Conservation (phyloP, 2,888 invertebrate genomes). For the Patella caerulea region DNA sequence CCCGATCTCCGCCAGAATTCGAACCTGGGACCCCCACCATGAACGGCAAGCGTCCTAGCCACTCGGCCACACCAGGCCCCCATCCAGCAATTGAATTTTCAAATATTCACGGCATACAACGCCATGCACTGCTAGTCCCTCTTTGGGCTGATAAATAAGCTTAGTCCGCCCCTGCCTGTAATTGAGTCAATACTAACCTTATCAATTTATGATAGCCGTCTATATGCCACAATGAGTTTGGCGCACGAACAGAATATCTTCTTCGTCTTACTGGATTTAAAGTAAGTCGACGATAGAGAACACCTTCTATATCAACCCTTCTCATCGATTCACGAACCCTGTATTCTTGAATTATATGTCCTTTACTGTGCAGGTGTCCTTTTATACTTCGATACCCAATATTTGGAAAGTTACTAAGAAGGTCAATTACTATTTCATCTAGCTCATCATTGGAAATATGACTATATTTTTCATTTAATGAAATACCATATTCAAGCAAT, state of each 20-base stretch:
- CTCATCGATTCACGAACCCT: neutral
- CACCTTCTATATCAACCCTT: neutral
- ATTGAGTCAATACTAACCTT: neutral
- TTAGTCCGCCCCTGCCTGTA: neutral
- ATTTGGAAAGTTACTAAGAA: neutral
- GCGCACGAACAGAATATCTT: neutral
- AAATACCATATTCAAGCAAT: neutral
- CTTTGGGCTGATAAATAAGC: too few species aligned
- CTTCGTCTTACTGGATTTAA: neutral
- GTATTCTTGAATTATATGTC: neutral
- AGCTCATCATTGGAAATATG: neutral
- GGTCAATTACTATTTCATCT: constrained; percentile 2
- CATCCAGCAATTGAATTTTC: too few species aligned
- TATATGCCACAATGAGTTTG: neutral
- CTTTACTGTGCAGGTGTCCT: neutral
- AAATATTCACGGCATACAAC: too few species aligned
- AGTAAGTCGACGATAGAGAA: neutral
- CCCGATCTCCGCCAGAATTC: too few species aligned
- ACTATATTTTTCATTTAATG: neutral
- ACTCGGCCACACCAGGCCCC: too few species aligned
- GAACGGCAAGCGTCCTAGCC: too few species aligned
- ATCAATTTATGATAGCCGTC: neutral
- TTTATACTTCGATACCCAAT: neutral
- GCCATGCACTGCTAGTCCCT: too few species aligned
- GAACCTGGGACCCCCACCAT: too few species aligned